Evolutionary conservation across 2,113 vertebrate genomes (phyloP).

Genomic region (Pelvicachromis taeniatus): DNA sequence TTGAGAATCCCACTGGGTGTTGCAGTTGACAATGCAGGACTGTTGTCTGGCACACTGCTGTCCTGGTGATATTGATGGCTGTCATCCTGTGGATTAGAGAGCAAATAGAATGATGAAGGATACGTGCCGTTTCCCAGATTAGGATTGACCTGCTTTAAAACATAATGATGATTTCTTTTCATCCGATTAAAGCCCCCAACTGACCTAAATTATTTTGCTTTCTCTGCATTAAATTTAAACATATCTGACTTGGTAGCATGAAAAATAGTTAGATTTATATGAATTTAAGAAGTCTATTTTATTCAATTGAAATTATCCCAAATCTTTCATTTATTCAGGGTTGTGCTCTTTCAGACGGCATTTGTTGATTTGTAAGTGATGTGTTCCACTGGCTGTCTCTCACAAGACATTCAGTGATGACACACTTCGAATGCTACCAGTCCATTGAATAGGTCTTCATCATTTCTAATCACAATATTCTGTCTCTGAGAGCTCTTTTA

Average conservation of each 20-base stretch:
- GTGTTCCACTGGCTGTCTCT: neutral
- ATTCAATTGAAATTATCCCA: neutral
- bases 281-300: neutral
- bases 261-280: constrained; percentile 24
- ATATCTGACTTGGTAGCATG: neutral
- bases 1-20: neutral
- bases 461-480: neutral
- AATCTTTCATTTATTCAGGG: neutral
- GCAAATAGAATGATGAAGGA: constrained; percentile 44
- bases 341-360: neutral
- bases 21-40: neutral
- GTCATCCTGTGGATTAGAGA: constrained; percentile 54
- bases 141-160: constrained; percentile 64
- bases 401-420: neutral
- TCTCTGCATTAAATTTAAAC: constrained; percentile 6
- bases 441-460: neutral
- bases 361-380: neutral
- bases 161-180: constrained; percentile 61
- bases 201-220: constrained; percentile 52
- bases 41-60: constrained; percentile 19
- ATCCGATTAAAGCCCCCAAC: constrained; percentile 56
- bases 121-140: constrained; percentile 61
- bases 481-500: neutral
- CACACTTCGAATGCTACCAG: neutral
- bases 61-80: constrained; percentile 3